Evolutionary conservation across 1,140 invertebrate species (phyloP), one percentile per base, ranked within the genome.

Genomic region (Cyclina sinensis): DNA sequence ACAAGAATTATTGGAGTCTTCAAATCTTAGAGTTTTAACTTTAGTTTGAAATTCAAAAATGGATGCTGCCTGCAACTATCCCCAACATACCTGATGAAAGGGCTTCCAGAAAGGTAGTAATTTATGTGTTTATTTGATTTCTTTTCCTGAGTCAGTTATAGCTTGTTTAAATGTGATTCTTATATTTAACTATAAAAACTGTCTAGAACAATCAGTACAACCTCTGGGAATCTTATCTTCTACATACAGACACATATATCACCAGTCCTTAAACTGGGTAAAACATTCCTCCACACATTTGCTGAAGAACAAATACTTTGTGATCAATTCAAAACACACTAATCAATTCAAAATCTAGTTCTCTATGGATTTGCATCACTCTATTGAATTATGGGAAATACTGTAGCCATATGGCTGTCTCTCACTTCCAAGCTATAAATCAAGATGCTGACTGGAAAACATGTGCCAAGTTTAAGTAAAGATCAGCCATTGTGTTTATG

Each of bases 401-500:
- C 24, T 62, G 57, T 62, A 27, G 57, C 57, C 57, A 62, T 62
- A 24, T 62, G 57, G 57, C 57, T 62, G 57, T n/a, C 24, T 27
- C 57, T 62, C 18, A 27, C 57, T 62, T 27, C n/a, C 5, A 9
- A n/a, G 24, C n/a, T 2, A 62, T 62, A 62, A 62, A 62, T 62
- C 57, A 62, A 62, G 57, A 62, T 62, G 57, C 27, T 62, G 24
- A 21, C 27, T 27, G 27, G 57, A 62, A 62, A 62, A 62, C 57
- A 62, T 62, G 57, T 62, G 57, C 57, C 57, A 62, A 62, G 57
- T 62, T 62, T 27, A 62, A 62, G 57, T 62, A 62, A 62, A 62
- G 57, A 62, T 62, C 57, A 62, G 21, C n/a, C 57, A 24, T 62
- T 62, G 57, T 62, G 57, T 62, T 62, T 62, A 62, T 62, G 57